Evolutionary conservation across 1,140 invertebrate genomes (phyloP).

Genomic region (Aphis craccivora): DNA sequence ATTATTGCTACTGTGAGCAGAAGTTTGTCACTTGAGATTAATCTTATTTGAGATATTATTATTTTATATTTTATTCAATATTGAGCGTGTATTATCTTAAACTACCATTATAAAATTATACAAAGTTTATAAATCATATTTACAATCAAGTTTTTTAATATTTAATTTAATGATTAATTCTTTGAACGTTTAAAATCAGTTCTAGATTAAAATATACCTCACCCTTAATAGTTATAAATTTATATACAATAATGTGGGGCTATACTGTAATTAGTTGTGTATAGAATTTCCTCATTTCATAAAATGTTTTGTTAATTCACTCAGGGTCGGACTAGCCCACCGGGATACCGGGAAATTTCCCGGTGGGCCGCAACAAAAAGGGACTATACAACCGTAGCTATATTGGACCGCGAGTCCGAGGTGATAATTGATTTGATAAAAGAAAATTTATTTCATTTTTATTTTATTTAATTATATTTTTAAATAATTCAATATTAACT

Average conservation of each 20-base stretch:
- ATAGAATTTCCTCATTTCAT: not conserved
- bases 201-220: not conserved
- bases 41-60: not conserved
- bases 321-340: too few species aligned
- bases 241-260: not conserved
- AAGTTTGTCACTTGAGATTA: not conserved
- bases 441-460: too few species aligned
- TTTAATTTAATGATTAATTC: not conserved
- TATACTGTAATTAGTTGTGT: not conserved
- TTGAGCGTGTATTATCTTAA: not conserved
- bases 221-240: not conserved
- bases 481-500: too few species aligned
- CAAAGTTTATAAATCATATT: not conserved
- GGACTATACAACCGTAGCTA: too few species aligned
- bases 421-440: too few species aligned
- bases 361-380: too few species aligned
- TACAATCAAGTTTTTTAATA: not conserved
- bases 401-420: too few species aligned
- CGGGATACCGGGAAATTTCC: too few species aligned
- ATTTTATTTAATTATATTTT: too few species aligned
- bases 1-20: too few species aligned
- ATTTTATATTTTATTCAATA: not conserved
- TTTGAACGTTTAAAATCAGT: not conserved
- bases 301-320: not conserved
- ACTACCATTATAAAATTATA: not conserved